Evolutionary conservation across 2,797 vertebrate species (phyloP), one percentile per base, ranked within the genome.

Genomic region (Podarcis siculus): DNA sequence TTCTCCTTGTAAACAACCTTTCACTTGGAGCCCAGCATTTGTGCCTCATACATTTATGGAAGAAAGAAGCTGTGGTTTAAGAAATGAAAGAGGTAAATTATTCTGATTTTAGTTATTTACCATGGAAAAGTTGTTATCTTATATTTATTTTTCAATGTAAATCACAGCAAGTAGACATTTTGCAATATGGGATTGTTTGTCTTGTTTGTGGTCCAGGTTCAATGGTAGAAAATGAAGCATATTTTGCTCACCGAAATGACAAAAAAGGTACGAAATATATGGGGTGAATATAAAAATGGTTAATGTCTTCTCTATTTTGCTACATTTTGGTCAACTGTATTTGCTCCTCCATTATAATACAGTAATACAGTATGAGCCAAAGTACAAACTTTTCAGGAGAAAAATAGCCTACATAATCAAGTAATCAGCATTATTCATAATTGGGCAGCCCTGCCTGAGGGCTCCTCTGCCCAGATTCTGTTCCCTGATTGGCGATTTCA

Each of bases 1-100:
- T 94, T 88, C 81, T 93, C 82, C 8, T 82, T 87, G 42, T 91
- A 92, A 91, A 93, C 94, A 89, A 61, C 1, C 86, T 84, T 92
- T 89, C 10, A 3, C 23, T 9, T 90, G 94, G 94, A 66, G 92
- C 19, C 79, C 90, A 88, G 87, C 89, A 32, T 94, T 94, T 87
- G 83, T 67, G 27, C 66, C 86, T 77, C 39, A 75, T 15, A 42
- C 83, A 17, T 32, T 79, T 86, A 89, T 83, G 55, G 93, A 90
- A 79, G 95, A 94, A 79, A 91, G 89, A 88, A 87, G 49, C 64
- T 90, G 75, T 79, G 83, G 85, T 87, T 94, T 94, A 76, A 61
- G 86, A 71, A 93, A 87, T 30, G 82, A 87, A 35, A 55, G 86
- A 96, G 96, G 97, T 97, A 96, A 95, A 90, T 92, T 82, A 91